Conservation (phyloP, 1,140 invertebrate species). For the Octopus bimaculoides region DNA sequence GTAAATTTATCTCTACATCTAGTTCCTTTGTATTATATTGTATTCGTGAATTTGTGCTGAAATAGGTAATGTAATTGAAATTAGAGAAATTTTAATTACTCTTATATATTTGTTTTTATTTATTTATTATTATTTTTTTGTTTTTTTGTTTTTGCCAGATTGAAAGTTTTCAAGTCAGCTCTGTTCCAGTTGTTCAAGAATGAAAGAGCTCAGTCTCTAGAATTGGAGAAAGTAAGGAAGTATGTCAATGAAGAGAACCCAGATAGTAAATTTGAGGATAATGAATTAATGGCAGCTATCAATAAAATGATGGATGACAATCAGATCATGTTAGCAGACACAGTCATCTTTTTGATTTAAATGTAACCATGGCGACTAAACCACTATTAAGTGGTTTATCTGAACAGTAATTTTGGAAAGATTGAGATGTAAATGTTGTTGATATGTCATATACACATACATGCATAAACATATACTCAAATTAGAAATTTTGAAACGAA, state of each 20-base stretch:
- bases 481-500: no score
- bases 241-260: slow-evolving; percentile 41
- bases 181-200: slow-evolving; percentile 57
- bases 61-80: not conserved
- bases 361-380: not conserved
- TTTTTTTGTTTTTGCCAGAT: slow-evolving; percentile 32
- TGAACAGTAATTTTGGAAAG: no score
- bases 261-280: slow-evolving; percentile 64
- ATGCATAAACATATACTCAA: no score
- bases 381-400: no score
- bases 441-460: no score
- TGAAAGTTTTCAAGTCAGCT: slow-evolving; percentile 53
- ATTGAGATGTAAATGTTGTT: no score
- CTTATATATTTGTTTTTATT: slow-evolving; percentile 6
- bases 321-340: slow-evolving; percentile 87
- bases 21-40: not conserved
- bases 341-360: slow-evolving; percentile 65
- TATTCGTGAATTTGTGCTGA: not conserved
- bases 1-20: not conserved
- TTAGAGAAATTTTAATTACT: not conserved
- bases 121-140: slow-evolving; percentile 8
- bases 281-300: slow-evolving; percentile 77
- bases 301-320: slow-evolving; percentile 83
- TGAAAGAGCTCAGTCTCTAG: slow-evolving; percentile 55
- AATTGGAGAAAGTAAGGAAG: slow-evolving; percentile 42